Evolutionary conservation across 37 sponge, comb jelly and placozoan genomes (phyloP), one percentile per base, ranked within the genome.

Genomic region (Cliona cf. orientalis): DNA sequence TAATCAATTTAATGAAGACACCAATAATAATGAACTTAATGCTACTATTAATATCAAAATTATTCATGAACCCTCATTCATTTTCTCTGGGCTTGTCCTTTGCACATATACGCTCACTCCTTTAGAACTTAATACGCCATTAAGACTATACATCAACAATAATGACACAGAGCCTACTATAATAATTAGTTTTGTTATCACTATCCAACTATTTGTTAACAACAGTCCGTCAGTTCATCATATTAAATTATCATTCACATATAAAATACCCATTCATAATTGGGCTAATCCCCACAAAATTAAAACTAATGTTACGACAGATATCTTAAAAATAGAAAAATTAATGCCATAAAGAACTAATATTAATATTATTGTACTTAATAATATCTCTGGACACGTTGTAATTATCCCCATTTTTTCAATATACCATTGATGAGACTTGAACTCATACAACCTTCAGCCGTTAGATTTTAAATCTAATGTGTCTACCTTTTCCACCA

Each of bases 1-100:
- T 5, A 91, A 61, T 46, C 82, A 86, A 81, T 91, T 90, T 45
- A 85, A 67, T 49, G 91, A 83, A 43, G 84, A 89, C 5, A 89
- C 84, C 58, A 89, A 78, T 46, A 89, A 65, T 72, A 89, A 82
- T 33, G 89, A 89, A 71, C 89, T 83, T 34, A 88, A 74, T 4
- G 83, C 67, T 9, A 88, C 83, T 45, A 88, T 76, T 75, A 87
- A 75, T 58, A 87, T 55, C 38, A 87, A 80, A 41, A 87, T 31
- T 38, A 58, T 40, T 19, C 68, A 67, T 32, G 34, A 33, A 29
- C 33, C 38, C n/a, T 26, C 64, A 19, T 62, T 26, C 23, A 21
- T 62, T 25, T 62, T 25, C 11, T n/a, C 64, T 28, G n/a, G n/a
- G 6, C 64, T 62, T 62, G 11, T 25, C 25, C 29, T 61, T 61